Base-by-base conservation (phyloP, 2,888 invertebrate genomes). In the Masnerella sp. region DNA sequence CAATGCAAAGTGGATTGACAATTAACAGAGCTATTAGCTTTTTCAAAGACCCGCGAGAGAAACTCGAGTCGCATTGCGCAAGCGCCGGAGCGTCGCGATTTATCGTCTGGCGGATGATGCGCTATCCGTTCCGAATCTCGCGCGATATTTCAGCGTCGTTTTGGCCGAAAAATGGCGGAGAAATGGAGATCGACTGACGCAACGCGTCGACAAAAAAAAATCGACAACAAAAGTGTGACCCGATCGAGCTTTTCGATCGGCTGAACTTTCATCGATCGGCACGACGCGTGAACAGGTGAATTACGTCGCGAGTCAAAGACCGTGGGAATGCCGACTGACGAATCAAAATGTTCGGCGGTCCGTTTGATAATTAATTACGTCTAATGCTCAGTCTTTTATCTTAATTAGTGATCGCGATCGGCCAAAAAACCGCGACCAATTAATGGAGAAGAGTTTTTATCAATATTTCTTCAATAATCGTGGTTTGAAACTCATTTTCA, bases 241-340 rank as follows among this genome's bases (percentile, higher is more conserved):
- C 47, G 40, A 62, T 64, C 28, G 36, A 25, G 28, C n/a, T n/a
- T n/a, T n/a, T n/a, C n/a, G n/a, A n/a, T n/a, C n/a, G n/a, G 28
- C 20, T 28, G 25, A 22, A 62, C 62, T 62, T 64, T 64, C 45
- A 45, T 52, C 49, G 40, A 18, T 18, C n/a, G 42, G 32, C 20
- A 18, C 43, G 43, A 51, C 62, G 47, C 51, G 11, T 49, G 14
- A 40, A 51, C 58, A 67, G 67, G 58, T 69, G 61, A 25, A 43
- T 56, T 62, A 30, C 38, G 34, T 56, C 49, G 38, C 32, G 14
- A 49, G 59, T 43, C 56, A 59, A 56, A 62, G 62, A 51, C 49
- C 67, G 68, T 68, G 73, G 43, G 73, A 73, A 73, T 56, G 36
- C 15, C 20, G 17, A 5, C 18, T 28, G 45, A 65, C 11, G 45